Conservation (phyloP, 2,113 vertebrate genomes). For the Malurus alboscapulatus region DNA sequence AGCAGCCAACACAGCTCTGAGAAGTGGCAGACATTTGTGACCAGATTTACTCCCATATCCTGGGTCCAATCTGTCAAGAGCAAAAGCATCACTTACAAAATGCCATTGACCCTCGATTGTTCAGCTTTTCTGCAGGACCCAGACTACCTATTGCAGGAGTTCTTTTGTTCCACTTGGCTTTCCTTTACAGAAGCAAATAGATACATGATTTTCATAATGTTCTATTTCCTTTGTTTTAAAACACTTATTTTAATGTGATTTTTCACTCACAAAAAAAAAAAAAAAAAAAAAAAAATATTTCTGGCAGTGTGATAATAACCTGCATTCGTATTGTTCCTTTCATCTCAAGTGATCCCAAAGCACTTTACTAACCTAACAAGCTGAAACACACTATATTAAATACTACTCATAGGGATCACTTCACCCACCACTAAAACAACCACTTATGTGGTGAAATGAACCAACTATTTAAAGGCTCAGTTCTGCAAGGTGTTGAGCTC, state of each 20-base stretch:
- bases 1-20: slow-evolving; percentile 38
- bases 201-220: background rate
- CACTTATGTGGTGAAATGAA: slow-evolving; percentile 52
- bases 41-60: slow-evolving; percentile 34
- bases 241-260: slow-evolving; percentile 4
- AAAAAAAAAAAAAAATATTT: background rate
- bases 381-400: slow-evolving; percentile 59
- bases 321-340: background rate
- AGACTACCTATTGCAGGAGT: background rate
- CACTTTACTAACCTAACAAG: slow-evolving; percentile 56
- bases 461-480: slow-evolving; percentile 34
- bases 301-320: slow-evolving; percentile 10
- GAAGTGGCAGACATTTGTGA: slow-evolving; percentile 48
- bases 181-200: background rate
- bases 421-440: slow-evolving; percentile 38
- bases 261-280: slow-evolving; percentile 15
- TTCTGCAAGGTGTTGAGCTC: slow-evolving; percentile 48
- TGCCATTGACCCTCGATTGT: background rate
- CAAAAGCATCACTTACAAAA: slow-evolving; percentile 15
- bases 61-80: slow-evolving; percentile 36
- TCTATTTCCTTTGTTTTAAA: slow-evolving; percentile 11
- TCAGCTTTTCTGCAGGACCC: background rate
- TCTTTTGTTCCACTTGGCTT: background rate
- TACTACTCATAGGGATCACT: slow-evolving; percentile 51
- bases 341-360: slow-evolving; percentile 56